These are phyloP conservation scores for Yponomeuta cagnagella DNA, from an alignment of 2,888 invertebrate genomes.

Conservation along the genomic window DNA sequence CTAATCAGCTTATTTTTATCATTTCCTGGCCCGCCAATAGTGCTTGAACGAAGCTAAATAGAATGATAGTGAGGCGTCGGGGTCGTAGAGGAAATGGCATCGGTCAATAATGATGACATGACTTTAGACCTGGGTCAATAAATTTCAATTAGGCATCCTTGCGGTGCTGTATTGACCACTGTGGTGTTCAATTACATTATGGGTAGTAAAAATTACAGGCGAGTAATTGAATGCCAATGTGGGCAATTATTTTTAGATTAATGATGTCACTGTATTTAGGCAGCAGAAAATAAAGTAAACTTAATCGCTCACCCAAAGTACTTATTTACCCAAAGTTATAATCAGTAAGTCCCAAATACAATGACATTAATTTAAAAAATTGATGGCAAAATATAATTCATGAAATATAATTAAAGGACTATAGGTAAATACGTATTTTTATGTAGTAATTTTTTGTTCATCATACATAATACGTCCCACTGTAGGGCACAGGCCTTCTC, in stretches of 20 bases:
- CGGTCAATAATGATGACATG: constrained; percentile 50
- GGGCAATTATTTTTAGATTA: not conserved
- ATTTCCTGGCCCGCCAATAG: constrained; percentile 34
- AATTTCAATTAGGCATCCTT: constrained; percentile 45
- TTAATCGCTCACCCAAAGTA: no score
- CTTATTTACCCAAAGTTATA: no score
- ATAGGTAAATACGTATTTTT: no score
- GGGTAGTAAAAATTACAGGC: not conserved
- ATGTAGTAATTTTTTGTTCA: no score
- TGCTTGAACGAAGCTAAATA: constrained; percentile 39
- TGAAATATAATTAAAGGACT: no score
- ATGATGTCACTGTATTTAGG: not conserved
- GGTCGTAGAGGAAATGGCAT: constrained; percentile 58
- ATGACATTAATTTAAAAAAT: no score
- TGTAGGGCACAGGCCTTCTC: no score
- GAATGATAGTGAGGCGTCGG: constrained; percentile 37
- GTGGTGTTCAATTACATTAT: not conserved
- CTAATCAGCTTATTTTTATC: not conserved
- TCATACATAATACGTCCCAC: no score
- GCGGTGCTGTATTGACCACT: not conserved
- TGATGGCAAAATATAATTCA: no score
- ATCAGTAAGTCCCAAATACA: no score
- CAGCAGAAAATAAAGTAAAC: no score
- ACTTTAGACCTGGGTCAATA: constrained; percentile 55
- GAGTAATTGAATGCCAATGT: not conserved